Conservation (phyloP, 2,888 invertebrate species). For the Dryobota labecula region DNA sequence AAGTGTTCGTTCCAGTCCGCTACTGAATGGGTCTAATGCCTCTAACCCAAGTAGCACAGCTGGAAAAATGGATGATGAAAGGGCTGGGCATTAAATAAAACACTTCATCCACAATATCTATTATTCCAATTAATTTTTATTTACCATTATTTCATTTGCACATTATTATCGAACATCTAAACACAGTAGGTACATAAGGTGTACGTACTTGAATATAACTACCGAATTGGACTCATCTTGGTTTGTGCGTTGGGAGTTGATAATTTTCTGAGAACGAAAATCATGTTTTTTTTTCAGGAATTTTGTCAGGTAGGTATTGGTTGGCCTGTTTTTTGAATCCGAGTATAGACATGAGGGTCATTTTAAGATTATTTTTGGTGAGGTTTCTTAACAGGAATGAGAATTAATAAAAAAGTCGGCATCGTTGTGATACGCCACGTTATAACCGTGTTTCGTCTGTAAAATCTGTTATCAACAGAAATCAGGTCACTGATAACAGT, state of each 20-base stretch:
- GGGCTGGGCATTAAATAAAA: conserved; percentile 71
- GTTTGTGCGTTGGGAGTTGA: conserved; percentile 60
- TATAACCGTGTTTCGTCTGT: background rate
- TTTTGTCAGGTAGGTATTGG: background rate
- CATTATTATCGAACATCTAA: conserved; percentile 71
- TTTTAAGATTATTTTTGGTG: background rate
- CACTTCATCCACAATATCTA: conserved; percentile 79
- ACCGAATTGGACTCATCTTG: conserved; percentile 22
- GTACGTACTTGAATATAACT: conserved; percentile 41
- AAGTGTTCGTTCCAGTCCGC: background rate
- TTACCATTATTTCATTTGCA: conserved; percentile 79
- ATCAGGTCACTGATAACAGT: conserved; percentile 45
- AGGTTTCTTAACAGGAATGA: background rate
- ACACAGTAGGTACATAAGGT: conserved; percentile 45
- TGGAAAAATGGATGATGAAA: background rate
- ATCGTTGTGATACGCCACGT: conserved; percentile 1
- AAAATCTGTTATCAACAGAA: conserved; percentile 30
- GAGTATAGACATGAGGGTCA: background rate
- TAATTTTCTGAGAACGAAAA: background rate
- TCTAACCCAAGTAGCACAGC: no score
- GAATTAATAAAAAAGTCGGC: background rate
- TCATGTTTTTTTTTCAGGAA: background rate
- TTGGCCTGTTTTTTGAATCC: background rate
- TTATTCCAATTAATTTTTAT: conserved; percentile 77
- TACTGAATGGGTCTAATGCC: background rate